Conservation (phyloP, 2,797 vertebrate genomes). For the Eidolon dupreanum region DNA sequence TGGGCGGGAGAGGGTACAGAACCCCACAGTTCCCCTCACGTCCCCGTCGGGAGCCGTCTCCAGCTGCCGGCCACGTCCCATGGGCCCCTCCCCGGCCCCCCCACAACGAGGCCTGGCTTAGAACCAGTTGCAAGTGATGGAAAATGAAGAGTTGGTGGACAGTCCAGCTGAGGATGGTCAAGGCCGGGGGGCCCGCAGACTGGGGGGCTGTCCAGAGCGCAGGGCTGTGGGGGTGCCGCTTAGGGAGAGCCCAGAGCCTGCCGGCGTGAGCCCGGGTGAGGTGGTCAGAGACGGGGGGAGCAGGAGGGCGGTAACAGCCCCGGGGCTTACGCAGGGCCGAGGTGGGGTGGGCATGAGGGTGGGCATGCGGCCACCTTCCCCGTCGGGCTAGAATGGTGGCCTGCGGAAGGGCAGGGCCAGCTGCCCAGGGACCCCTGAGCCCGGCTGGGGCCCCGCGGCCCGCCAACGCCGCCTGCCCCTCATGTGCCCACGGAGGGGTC, state of each 20-base stretch:
- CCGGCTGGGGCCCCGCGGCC: accelerated
- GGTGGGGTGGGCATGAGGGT: accelerated
- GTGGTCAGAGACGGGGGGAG: accelerated
- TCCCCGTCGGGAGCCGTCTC: not conserved
- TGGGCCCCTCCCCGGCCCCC: accelerated
- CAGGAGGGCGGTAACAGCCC: accelerated
- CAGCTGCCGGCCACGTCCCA: not conserved
- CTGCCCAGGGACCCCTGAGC: not conserved
- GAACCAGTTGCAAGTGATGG: accelerated
- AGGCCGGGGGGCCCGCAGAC: accelerated
- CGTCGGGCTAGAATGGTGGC: accelerated
- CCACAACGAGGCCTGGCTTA: not conserved
- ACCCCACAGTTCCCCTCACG: too few species aligned
- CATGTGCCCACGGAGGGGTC: not conserved
- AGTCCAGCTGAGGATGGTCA: accelerated
- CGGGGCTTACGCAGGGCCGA: accelerated
- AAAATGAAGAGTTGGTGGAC: not conserved
- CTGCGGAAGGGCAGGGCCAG: too few species aligned
- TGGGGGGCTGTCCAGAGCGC: not conserved
- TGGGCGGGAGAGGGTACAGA: too few species aligned
- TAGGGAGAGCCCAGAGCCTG: not conserved
- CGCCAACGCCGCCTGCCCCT: not conserved
- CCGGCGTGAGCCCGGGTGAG: accelerated
- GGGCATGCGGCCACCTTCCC: not conserved
- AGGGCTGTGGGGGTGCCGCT: not conserved